A percentile compares a stretch with the other conserved stretches of the same genome.
These are phyloP conservation scores for Phortica variegata DNA, from an alignment of 1,140 invertebrate genomes.

Conservation along the genomic window DNA sequence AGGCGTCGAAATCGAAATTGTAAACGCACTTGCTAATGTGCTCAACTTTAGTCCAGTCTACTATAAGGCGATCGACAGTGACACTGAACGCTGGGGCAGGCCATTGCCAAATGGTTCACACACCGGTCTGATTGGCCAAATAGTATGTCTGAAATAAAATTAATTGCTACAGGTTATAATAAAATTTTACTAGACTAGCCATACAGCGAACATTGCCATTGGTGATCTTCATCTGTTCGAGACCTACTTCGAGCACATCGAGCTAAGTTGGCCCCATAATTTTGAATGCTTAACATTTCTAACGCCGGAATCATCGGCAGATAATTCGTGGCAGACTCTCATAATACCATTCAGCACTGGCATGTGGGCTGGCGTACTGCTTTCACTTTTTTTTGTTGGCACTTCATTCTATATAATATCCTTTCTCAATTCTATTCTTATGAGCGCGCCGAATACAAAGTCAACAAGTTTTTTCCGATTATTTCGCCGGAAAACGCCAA, in stretches of 20 bases:
- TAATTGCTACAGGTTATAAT: background rate
- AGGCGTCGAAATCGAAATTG: conserved; percentile 69
- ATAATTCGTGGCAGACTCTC: conserved; percentile 81
- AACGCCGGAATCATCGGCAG: conserved; percentile 73
- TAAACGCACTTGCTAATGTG: conserved; percentile 65
- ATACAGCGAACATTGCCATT: conserved; percentile 71
- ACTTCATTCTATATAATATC: conserved; percentile 44
- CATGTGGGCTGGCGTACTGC: conserved; percentile 49
- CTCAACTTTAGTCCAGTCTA: conserved; percentile 68
- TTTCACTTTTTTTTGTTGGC: conserved; percentile 46
- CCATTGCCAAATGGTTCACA: conserved; percentile 63
- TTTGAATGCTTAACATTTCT: conserved; percentile 80
- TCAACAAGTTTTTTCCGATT: conserved; percentile 21
- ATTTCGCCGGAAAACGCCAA: background rate
- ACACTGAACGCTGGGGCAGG: conserved; percentile 67
- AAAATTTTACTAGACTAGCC: conserved; percentile 36
- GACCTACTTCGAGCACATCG: conserved; percentile 68
- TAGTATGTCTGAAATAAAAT: conserved; percentile 55
- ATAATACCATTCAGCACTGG: conserved; percentile 69
- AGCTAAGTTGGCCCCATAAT: conserved; percentile 76
- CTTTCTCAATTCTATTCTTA: conserved; percentile 32
- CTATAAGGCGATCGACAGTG: conserved; percentile 64
- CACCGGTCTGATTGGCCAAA: conserved; percentile 71
- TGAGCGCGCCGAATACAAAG: background rate
- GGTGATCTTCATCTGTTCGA: conserved; percentile 75